These are phyloP conservation scores for Pituophis catenifer DNA, from an alignment of 2,113 vertebrate genomes.

Conservation along the genomic window DNA sequence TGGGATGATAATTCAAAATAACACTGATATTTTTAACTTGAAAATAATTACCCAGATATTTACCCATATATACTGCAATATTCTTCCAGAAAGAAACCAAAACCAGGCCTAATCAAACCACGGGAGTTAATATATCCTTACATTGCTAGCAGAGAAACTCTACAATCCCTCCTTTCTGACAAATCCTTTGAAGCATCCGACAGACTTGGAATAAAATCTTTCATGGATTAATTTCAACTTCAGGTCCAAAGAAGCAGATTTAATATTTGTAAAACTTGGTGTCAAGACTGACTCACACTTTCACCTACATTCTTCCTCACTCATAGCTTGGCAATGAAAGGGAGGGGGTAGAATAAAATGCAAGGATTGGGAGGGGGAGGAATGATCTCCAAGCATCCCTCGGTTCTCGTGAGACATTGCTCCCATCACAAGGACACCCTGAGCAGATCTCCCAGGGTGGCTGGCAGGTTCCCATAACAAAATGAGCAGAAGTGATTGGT, in stretches of 20 bases:
- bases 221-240: background rate
- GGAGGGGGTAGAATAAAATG: background rate
- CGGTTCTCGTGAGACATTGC: background rate
- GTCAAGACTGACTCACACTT: background rate
- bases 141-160: background rate
- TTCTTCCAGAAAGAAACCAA: background rate
- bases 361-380: too few relatives aligned
- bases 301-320: background rate
- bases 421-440: background rate
- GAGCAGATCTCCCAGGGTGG: too few relatives aligned
- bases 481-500: too few relatives aligned
- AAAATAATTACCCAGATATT: background rate
- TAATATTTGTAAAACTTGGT: background rate
- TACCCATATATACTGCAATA: background rate
- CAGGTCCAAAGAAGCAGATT: background rate
- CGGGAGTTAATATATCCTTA: background rate
- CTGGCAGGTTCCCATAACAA: too few relatives aligned
- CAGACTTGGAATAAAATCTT: background rate
- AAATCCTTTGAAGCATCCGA: background rate
- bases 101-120: background rate
- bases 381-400: background rate
- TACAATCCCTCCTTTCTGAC: background rate
- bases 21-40: background rate
- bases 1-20: background rate
- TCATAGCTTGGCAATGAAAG: background rate